These are phyloP conservation scores for Cyrtodaria siliqua DNA, from an alignment of 2,888 invertebrate genomes.

Conservation along the genomic window DNA sequence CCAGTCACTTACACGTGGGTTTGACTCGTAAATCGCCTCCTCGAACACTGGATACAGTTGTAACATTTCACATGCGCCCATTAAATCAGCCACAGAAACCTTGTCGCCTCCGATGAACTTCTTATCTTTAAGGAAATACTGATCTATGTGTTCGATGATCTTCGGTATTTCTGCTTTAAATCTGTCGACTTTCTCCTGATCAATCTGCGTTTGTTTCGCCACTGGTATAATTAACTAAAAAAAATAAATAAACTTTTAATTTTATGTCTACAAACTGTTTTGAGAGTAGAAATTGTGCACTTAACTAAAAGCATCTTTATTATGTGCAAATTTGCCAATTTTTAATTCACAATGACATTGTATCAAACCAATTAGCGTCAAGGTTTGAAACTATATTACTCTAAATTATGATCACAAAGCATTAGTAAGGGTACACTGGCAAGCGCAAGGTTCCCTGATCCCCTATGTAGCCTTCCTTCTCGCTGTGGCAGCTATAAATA, in stretches of 20 bases:
- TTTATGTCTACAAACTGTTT: no score
- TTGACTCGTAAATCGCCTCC: slow-evolving; percentile 72
- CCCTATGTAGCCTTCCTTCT: no score
- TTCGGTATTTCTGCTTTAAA: slow-evolving; percentile 61
- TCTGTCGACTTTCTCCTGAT: slow-evolving; percentile 72
- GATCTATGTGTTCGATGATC: slow-evolving; percentile 72
- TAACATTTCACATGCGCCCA: slow-evolving; percentile 81
- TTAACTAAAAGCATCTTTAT: no score
- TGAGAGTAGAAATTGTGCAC: no score
- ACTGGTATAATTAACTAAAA: slow-evolving; percentile 79
- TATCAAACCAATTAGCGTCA: no score
- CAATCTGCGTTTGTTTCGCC: slow-evolving; percentile 70
- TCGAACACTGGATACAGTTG: slow-evolving; percentile 79
- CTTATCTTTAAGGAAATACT: slow-evolving; percentile 76
- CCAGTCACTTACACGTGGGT: slow-evolving; percentile 78
- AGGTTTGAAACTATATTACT: no score
- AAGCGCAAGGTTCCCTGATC: no score
- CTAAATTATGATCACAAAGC: no score
- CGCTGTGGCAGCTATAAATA: no score
- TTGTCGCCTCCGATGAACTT: slow-evolving; percentile 78
- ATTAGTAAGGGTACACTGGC: no score
- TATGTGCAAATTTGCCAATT: no score
- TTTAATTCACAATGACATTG: no score
- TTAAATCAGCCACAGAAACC: slow-evolving; percentile 82
- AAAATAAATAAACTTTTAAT: slow-evolving; percentile 1